These are phyloP conservation scores for Xiphophorus maculatus DNA, from an alignment of 2,113 vertebrate genomes.

Conservation along the genomic window DNA sequence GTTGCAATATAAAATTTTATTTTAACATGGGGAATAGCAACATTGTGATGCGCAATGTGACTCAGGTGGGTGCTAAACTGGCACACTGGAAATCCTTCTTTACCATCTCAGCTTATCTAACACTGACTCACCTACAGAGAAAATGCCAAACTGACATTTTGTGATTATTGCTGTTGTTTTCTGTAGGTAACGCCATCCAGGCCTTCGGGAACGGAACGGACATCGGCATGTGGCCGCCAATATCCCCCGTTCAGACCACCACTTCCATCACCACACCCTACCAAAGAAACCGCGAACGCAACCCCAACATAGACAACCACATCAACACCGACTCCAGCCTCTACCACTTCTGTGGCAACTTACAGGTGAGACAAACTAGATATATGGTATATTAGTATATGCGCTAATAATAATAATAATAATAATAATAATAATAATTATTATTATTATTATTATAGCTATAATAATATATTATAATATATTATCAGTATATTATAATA, in stretches of 20 bases:
- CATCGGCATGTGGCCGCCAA: conserved; percentile 87
- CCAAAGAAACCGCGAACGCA: conserved; percentile 79
- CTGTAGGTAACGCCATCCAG: conserved; percentile 91
- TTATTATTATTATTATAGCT: too few species aligned
- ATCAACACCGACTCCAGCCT: conserved; percentile 83
- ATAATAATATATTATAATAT: too few species aligned
- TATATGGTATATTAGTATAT: too few species aligned
- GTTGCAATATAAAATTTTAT: conserved; percentile 52
- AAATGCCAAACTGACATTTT: background rate
- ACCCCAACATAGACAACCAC: conserved; percentile 78
- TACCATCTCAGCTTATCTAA: background rate
- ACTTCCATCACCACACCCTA: conserved; percentile 83
- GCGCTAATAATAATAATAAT: too few species aligned
- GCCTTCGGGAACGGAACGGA: conserved; percentile 95
- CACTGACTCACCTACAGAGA: background rate
- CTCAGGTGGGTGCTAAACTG: conserved; percentile 14
- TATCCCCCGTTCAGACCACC: conserved; percentile 85
- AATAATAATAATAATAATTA: too few species aligned
- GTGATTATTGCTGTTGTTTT: background rate
- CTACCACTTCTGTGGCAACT: conserved; percentile 88
- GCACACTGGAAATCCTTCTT: background rate
- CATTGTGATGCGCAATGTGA: conserved; percentile 24
- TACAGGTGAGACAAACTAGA: conserved; percentile 61
- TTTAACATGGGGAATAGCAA: conserved; percentile 39
- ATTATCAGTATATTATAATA: too few species aligned